Evolutionary conservation across 2,113 vertebrate species (phyloP), one percentile per base, ranked within the genome.

Genomic region (Ifrita kowaldi): DNA sequence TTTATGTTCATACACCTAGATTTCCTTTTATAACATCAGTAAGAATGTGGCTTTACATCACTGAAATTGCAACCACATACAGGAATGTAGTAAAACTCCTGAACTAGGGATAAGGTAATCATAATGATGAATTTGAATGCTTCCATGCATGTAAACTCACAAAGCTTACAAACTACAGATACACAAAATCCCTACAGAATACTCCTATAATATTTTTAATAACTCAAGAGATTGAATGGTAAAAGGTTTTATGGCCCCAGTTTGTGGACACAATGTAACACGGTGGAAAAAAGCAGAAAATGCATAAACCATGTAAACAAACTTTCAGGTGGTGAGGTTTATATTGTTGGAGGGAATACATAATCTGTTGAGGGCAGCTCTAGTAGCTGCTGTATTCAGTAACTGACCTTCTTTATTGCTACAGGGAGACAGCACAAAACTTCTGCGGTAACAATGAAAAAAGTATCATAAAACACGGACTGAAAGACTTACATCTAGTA

Each of bases 171-270:
- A 74, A 78, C 21, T 44, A 37, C 11, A 64, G 56, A 37, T 35
- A 44, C 4, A 87, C 15, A 64, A 37, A 87, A 53, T 13, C 7
- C 6, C 8, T 52, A 14, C 27, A 83, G 28, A 88, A 53, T 5
- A 41, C 7, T 57, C 24, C 11, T 88, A 28, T 42, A 14, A 19
- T n/a, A 41, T 63, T 76, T 94, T 77, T 74, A 86, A 46, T 63
- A 65, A 74, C 23, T 64, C 33, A 44, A 35, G 47, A 90, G 22
- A 37, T 49, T 88, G 50, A 88, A 71, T 39, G 14, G 26, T n/a
- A 39, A 11, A 69, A 79, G 7, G 3, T 49, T 92, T 86, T 62
- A 60, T 9, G 13, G 22, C 3, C 16, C 4, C 0, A 0, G 1
- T 56, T 86, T 60, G 33, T 73, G 27, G 9, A 13, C 75, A 28